A percentile compares a stretch with the other conserved stretches of the same genome.
phyloP scores from a whole-genome alignment of 2,113 vertebrate species.

The Tiliqua scincoides region DNA sequence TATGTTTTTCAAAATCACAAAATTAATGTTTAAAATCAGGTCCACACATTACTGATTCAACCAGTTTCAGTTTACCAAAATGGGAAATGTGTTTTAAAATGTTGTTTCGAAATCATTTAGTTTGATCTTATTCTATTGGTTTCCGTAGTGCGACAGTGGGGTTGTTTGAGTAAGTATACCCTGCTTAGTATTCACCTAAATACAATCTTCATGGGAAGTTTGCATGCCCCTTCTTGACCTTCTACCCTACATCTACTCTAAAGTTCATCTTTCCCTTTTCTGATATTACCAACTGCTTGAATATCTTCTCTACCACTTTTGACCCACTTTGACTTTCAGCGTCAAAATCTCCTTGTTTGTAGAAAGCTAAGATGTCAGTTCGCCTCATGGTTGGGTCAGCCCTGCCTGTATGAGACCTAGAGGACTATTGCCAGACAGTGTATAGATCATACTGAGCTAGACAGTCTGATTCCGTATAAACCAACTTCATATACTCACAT shows the following conservation, averaged over 20 bases:
- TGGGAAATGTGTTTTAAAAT: background rate
- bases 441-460: too few species aligned
- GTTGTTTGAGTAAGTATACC: background rate
- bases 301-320: background rate
- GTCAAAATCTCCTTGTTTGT: background rate
- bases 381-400: too few species aligned
- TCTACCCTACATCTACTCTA: background rate
- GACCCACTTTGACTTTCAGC: background rate
- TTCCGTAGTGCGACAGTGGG: background rate
- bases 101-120: too few species aligned
- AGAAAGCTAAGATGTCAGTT: background rate
- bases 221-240: background rate
- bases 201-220: background rate
- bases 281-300: background rate
- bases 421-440: too few species aligned
- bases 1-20: background rate
- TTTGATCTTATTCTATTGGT: too few species aligned
- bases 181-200: background rate
- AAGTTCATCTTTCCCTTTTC: background rate
- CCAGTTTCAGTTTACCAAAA: background rate
- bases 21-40: background rate
- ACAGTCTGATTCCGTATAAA: too few species aligned
- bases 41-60: background rate
- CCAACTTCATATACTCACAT: too few species aligned
- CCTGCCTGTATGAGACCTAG: too few species aligned